Base-by-base conservation (phyloP, 2,888 invertebrate species). In the Dinocampus coccinellae region DNA sequence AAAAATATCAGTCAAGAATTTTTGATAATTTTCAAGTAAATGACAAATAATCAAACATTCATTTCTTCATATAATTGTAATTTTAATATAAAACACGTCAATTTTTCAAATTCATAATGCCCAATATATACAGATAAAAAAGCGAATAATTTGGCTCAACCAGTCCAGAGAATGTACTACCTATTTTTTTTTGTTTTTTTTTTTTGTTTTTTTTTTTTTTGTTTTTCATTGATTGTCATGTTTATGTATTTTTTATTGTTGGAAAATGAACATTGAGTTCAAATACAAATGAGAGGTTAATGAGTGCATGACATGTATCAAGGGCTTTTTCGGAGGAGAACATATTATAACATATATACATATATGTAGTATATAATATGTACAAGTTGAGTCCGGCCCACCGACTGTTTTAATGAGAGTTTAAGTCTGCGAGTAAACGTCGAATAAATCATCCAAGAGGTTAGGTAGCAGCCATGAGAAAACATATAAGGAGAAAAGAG, bases 351-450 rank as follows among this genome's bases (percentile, higher is more conserved):
- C 26, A 47, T 64, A 33, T 65, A 64, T 36, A 11, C 16, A 42
- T 47, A 39, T 36, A 64, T 24, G 34, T 20, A 65, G 20, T 33
- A 53, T 47, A 47, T 47, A 47, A 58, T 64, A 34, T 63, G 39
- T 16, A 57, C 60, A 47, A 47, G 55, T 62, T 57, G 24, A 60
- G 72, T 57, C 62, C 72, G 42, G 78, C 79, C 78, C 73, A 79
- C 77, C 81, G 82, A 80, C 83, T 82, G 84, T 85, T 86, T 85
- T 86, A 86, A 86, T 84, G 84, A 85, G 84, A 83, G 82, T 83
- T 83, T 83, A 83, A 85, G 84, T 82, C 84, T 80, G 80, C 81
- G 83, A 83, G 84, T 82, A 84, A 85, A 84, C 81, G 84, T 84
- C 85, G 82, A 84, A 86, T 86, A 86, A 86, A 87, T 87, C 85